Evolutionary conservation across 2,113 vertebrate genomes (phyloP).

Genomic region (Lepisosteus osseus): DNA sequence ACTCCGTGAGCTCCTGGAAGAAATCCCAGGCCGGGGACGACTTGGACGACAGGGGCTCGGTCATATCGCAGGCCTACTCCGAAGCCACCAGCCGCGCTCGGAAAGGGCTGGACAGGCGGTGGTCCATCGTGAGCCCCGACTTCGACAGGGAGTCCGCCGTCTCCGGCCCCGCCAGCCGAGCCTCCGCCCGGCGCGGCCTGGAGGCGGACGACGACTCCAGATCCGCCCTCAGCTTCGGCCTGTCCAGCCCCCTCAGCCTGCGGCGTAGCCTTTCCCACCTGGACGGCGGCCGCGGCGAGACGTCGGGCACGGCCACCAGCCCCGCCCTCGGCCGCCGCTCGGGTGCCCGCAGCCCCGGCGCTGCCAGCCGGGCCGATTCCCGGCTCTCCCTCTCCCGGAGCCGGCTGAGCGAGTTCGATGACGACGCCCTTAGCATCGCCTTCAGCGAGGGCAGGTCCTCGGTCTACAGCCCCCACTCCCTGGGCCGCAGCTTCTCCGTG

Average conservation of each 20-base stretch:
- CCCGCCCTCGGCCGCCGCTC: slow-evolving; percentile 57
- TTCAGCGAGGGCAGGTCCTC: slow-evolving; percentile 65
- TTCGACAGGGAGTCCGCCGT: slow-evolving; percentile 70
- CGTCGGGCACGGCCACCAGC: slow-evolving; percentile 49
- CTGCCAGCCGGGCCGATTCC: slow-evolving; percentile 67
- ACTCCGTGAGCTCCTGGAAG: slow-evolving; percentile 52
- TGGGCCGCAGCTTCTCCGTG: slow-evolving; percentile 83
- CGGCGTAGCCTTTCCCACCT: slow-evolving; percentile 62
- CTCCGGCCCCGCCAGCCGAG: slow-evolving; percentile 64
- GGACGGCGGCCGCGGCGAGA: slow-evolving; percentile 47
- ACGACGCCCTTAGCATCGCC: slow-evolving; percentile 64
- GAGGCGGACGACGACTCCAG: slow-evolving; percentile 67
- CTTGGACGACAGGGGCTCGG: slow-evolving; percentile 53
- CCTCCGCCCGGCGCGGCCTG: slow-evolving; percentile 62
- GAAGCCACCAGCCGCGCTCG: slow-evolving; percentile 64
- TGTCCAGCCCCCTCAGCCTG: slow-evolving; percentile 64
- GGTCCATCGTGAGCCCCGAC: slow-evolving; percentile 69
- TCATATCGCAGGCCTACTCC: slow-evolving; percentile 74
- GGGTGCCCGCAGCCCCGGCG: slow-evolving; percentile 56
- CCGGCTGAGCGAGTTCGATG: slow-evolving; percentile 75
- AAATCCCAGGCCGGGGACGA: slow-evolving; percentile 53
- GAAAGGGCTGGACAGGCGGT: slow-evolving; percentile 76
- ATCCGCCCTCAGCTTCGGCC: slow-evolving; percentile 73
- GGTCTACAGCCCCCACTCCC: slow-evolving; percentile 67
- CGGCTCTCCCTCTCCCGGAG: slow-evolving; percentile 72